Base-by-base conservation (phyloP, 2,113 vertebrate species). In the Mobula birostris region DNA sequence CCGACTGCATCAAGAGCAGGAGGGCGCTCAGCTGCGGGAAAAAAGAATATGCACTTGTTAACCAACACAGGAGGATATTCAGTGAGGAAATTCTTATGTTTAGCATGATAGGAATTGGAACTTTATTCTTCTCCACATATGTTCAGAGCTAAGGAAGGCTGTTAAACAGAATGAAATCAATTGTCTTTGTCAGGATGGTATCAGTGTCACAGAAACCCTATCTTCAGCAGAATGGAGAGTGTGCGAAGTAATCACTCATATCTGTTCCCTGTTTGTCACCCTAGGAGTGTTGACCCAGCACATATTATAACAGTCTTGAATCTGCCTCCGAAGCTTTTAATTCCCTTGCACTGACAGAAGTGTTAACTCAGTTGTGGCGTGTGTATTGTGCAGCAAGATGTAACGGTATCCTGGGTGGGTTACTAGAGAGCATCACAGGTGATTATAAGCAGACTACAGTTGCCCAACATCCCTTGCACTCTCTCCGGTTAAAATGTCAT, bases 301-400 rank as follows among this genome's bases (percentile, higher is more conserved):
- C 19, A 74, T 93, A 93, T 76, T 7, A 93, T 74, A 36, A 32
- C 6, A 72, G 66, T 92, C 68, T 93, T 56, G 70, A 93, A 74
- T 93, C 36, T 72, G 70, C 61, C 91, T 93, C 91, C 27, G 91
- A 93, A 74, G 91, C 91, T 93, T 48, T 93, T 74, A 93, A 74
- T 93, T 93, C 70, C 36, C 70, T 76, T 93, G 68, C 70, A 74
- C 48, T 93, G 70, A 93, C 68, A 93, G 36, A 93, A 93, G 91
- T 40, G 36, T 76, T 93, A 93, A 93, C 56, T 93, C 91, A 76
- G 27, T 93, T 8, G 70, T 93, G 36, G 70, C 74, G 74, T 93
- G 27, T 93, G 91, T 66, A 92, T 92, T 32, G 61, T 21, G 24
- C 66, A 7, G 88, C 66, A 93, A 72, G 72, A 36, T 21, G 14